phyloP scores from a whole-genome alignment of 2,888 invertebrate genomes.

The Microctonus brassicae region DNA sequence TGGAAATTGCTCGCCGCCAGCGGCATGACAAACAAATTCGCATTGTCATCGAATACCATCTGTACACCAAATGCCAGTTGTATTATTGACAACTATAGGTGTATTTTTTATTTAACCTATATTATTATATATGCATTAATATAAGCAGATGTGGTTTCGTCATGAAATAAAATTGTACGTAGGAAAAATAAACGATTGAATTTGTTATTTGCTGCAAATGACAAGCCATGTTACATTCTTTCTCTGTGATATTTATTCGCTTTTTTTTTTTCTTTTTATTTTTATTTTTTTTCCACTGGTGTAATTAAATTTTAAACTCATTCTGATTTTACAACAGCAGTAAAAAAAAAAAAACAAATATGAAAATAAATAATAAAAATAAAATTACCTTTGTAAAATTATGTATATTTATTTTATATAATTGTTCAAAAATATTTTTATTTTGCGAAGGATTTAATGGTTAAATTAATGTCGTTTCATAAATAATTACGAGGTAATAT shows the following conservation, averaged over 20 bases:
- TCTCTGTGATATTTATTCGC: neutral
- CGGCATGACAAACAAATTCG: constrained; percentile 27
- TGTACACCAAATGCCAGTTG: neutral
- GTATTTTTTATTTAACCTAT: neutral
- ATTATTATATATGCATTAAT: neutral
- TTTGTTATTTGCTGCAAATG: constrained; percentile 8
- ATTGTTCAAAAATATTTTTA: no score
- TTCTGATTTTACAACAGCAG: neutral
- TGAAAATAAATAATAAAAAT: neutral
- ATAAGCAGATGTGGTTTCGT: neutral
- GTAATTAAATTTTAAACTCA: neutral
- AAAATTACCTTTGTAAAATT: neutral
- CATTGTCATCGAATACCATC: constrained; percentile 24
- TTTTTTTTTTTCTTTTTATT: no score
- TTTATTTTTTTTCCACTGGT: neutral
- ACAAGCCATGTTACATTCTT: neutral
- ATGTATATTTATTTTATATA: no score
- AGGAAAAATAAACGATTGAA: neutral
- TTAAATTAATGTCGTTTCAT: no score
- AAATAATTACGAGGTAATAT: no score
- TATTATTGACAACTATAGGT: neutral
- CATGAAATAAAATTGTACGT: neutral
- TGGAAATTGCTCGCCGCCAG: constrained; percentile 27
- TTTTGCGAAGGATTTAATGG: no score
- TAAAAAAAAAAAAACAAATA: neutral